These are phyloP conservation scores for Typhlichthys subterraneus DNA, from an alignment of 2,797 vertebrate species.

Conservation along the genomic window DNA sequence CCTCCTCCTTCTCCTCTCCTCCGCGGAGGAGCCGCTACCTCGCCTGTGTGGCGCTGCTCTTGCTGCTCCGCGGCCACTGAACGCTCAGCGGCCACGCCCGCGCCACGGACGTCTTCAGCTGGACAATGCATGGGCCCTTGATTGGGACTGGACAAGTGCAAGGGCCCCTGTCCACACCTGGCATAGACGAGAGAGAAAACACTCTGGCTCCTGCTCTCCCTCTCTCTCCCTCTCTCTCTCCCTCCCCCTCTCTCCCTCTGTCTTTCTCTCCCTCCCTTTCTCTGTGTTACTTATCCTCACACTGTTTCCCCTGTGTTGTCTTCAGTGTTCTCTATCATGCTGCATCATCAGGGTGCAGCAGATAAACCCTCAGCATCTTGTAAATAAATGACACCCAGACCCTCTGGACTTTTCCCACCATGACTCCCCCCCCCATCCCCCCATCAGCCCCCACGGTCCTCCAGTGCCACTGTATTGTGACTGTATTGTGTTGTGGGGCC, in stretches of 20 bases:
- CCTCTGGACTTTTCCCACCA: conserved; percentile 24
- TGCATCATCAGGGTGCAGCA: conserved; percentile 36
- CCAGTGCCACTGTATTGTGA: conserved; percentile 32
- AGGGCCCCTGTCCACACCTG: not conserved
- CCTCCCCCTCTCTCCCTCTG: conserved; percentile 2
- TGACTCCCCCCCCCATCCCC: not conserved
- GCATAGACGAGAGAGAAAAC: not conserved
- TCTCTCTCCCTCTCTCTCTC: no score
- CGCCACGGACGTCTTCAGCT: not conserved
- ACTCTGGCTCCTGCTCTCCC: not conserved
- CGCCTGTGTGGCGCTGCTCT: conserved; percentile 37
- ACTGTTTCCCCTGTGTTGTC: not conserved
- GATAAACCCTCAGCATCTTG: conserved; percentile 34
- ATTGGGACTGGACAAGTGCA: conserved; percentile 17
- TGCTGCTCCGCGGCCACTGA: conserved; percentile 68
- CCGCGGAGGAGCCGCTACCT: conserved; percentile 36
- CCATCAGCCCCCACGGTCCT: conserved; percentile 2
- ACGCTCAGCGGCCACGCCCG: conserved; percentile 9
- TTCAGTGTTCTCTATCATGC: conserved; percentile 16
- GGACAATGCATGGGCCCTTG: not conserved
- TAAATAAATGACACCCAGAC: conserved; percentile 47
- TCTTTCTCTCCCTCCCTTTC: not conserved
- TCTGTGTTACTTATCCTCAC: not conserved
- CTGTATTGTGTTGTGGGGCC: conserved; percentile 18
- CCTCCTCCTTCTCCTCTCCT: conserved; percentile 59